A percentile compares a stretch with the other conserved stretches of the same genome.
Conservation (phyloP, 2,888 invertebrate species). For the Carpatolechia fugitivella region DNA sequence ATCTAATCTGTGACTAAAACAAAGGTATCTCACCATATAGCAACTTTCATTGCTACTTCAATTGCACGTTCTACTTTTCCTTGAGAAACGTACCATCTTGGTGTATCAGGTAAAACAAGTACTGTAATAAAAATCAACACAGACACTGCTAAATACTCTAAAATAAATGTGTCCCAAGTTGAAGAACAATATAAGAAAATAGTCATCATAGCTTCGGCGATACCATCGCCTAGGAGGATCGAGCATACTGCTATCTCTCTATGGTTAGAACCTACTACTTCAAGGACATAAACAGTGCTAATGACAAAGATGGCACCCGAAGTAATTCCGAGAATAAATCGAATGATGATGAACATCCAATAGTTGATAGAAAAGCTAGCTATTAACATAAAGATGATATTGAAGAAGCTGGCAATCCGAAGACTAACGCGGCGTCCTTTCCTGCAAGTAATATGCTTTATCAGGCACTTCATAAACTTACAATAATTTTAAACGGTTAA, state of each 20-base stretch:
- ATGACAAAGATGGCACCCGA: conserved; percentile 86
- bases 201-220: conserved; percentile 35
- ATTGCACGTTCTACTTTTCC: conserved; percentile 40
- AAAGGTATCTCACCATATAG: conserved; percentile 33
- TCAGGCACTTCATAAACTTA: too few relatives aligned
- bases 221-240: conserved; percentile 37
- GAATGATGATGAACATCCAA: conserved; percentile 74
- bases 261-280: conserved; percentile 73
- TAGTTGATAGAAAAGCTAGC: conserved; percentile 81
- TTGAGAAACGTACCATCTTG: conserved; percentile 52
- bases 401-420: conserved; percentile 81
- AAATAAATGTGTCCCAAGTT: conserved; percentile 42
- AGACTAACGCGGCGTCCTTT: conserved; percentile 77
- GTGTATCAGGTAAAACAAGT: conserved; percentile 50
- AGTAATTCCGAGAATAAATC: conserved; percentile 84
- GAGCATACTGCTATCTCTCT: conserved; percentile 51
- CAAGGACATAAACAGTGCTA: conserved; percentile 70
- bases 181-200: conserved; percentile 42
- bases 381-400: conserved; percentile 81
- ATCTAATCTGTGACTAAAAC: neutral
- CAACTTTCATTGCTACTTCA: conserved; percentile 40
- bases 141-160: conserved; percentile 34
- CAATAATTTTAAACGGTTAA: too few relatives aligned
- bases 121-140: conserved; percentile 33
- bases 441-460: conserved; percentile 29